Percentiles rank a stretch among this genome's conserved stretches.
Conservation (phyloP, 2,797 vertebrate species). For the Danionella dracula region DNA sequence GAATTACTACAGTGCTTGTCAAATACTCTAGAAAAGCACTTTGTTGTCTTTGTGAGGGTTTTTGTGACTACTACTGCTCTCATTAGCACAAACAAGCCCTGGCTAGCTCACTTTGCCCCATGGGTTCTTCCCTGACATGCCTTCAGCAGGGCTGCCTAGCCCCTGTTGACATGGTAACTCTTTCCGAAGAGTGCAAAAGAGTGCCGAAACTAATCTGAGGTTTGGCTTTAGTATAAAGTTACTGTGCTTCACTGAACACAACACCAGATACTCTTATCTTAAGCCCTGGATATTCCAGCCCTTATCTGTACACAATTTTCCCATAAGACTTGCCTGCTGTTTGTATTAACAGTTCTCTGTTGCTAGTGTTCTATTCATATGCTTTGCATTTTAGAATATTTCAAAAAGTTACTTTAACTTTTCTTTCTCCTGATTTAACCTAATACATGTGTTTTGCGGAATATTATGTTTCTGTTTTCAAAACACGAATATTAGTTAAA, state of each 20-base stretch:
- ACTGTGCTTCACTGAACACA: slow-evolving; percentile 3
- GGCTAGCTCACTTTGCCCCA: slow-evolving; percentile 5
- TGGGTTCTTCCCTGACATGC: slow-evolving; percentile 8
- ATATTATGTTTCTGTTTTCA: no score
- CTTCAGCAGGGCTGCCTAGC: neutral
- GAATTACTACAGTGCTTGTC: neutral
- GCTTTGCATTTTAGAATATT: neutral
- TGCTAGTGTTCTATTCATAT: neutral
- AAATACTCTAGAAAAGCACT: no score
- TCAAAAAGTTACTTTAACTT: slow-evolving; percentile 20
- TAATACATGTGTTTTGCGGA: no score
- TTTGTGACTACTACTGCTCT: neutral
- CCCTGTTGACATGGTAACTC: slow-evolving; percentile 25
- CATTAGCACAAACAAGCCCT: slow-evolving; percentile 27
- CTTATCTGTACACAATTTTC: neutral
- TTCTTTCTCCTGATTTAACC: no score
- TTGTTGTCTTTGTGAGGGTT: neutral
- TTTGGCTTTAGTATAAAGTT: slow-evolving; percentile 27
- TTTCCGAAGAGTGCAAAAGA: slow-evolving; percentile 8
- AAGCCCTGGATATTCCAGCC: neutral
- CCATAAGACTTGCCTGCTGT: slow-evolving; percentile 17
- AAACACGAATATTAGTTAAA: no score
- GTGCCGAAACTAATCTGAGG: slow-evolving; percentile 28
- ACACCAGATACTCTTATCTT: slow-evolving; percentile 32
- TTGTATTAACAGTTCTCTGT: neutral